phyloP scores from a whole-genome alignment of 2,888 invertebrate genomes.

The Lasioglossum pauxillum region DNA sequence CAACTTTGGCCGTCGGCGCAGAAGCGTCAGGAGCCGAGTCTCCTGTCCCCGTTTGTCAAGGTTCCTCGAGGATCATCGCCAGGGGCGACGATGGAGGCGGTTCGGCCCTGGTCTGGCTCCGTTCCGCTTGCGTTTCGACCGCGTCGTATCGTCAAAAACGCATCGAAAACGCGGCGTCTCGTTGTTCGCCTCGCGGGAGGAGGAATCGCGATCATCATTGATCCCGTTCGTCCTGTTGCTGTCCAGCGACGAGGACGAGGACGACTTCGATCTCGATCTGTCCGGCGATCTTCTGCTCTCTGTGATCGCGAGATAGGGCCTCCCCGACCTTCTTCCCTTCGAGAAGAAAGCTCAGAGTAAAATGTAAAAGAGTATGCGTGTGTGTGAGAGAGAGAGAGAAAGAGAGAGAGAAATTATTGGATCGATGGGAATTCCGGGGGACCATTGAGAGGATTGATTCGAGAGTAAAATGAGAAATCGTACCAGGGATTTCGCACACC shows the following conservation, averaged over 20 bases:
- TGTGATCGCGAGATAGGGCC: slow-evolving; percentile 15
- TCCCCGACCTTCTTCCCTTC: slow-evolving; percentile 2
- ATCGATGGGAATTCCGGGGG: slow-evolving; percentile 6
- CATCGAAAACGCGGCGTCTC: not conserved
- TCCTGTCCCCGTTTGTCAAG: slow-evolving; percentile 18
- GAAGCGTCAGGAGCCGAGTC: slow-evolving; percentile 6
- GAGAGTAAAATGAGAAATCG: not conserved
- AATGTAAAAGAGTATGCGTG: not conserved
- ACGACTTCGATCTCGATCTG: slow-evolving; percentile 15
- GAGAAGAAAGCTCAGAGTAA: not conserved
- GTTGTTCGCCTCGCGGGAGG: slow-evolving; percentile 56
- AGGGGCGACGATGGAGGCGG: slow-evolving; percentile 42
- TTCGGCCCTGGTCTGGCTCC: slow-evolving; percentile 15
- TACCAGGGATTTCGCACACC: not conserved
- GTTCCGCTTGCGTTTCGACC: slow-evolving; percentile 31
- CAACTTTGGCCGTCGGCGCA: slow-evolving; percentile 6
- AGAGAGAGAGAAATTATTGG: not conserved
- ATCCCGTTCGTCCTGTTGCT: slow-evolving; percentile 58
- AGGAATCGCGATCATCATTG: slow-evolving; percentile 45
- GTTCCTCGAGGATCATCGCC: slow-evolving; percentile 27
- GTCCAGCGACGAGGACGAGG: slow-evolving; percentile 31
- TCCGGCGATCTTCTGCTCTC: slow-evolving; percentile 33
- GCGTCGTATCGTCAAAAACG: slow-evolving; percentile 1
- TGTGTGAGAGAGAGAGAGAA: no score
- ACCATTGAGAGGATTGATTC: slow-evolving; percentile 1